These are phyloP conservation scores for Junco hyemalis DNA, from an alignment of 2,113 vertebrate species.

Conservation along the genomic window DNA sequence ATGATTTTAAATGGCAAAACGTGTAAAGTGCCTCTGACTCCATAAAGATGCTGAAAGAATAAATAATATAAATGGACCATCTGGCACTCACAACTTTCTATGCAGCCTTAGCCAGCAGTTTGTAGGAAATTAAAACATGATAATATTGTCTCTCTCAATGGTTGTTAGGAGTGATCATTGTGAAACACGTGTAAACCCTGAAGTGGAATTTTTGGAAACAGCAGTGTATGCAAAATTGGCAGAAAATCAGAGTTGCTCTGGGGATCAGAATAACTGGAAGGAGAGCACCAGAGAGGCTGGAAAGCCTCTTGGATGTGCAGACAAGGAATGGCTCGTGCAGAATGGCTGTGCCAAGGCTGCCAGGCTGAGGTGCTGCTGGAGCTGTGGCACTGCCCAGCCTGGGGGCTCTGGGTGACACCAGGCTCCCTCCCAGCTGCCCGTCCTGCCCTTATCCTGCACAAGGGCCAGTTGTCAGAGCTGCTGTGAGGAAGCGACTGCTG, in stretches of 20 bases:
- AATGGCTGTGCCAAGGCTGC: neutral
- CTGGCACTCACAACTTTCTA: neutral
- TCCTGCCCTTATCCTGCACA: neutral
- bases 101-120: neutral
- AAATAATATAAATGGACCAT: conserved; percentile 28
- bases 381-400: neutral
- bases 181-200: conserved; percentile 10
- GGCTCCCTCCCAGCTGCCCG: neutral
- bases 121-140: neutral
- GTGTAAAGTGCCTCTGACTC: neutral
- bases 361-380: neutral
- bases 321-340: neutral
- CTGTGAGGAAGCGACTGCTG: neutral
- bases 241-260: neutral
- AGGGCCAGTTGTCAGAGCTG: neutral
- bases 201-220: neutral
- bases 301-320: neutral
- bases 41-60: neutral
- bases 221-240: neutral
- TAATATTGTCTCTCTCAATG: conserved; percentile 7
- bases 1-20: neutral
- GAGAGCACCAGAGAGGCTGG: neutral
- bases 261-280: neutral
- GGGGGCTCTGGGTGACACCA: neutral
- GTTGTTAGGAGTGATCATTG: neutral